A percentile compares a stretch with the other conserved stretches of the same genome.
Evolutionary conservation across 2,113 vertebrate species (phyloP).

Genomic region (Micromys minutus): DNA sequence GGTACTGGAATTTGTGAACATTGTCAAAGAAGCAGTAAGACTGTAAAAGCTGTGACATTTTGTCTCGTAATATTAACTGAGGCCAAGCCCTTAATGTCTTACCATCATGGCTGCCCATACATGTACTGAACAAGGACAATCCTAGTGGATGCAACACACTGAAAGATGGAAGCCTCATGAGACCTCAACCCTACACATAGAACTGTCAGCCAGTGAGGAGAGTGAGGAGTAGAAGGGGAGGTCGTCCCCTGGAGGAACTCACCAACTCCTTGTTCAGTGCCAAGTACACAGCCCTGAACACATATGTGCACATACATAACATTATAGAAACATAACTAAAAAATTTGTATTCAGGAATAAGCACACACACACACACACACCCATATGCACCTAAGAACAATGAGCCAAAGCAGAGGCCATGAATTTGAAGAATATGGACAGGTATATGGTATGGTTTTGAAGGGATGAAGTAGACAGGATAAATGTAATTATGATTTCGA

Average conservation of each 20-base stretch:
- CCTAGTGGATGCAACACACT: neutral
- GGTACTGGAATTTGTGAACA: neutral
- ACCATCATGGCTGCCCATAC: neutral
- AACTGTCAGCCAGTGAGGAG: no score
- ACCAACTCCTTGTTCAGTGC: neutral
- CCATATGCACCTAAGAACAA: neutral
- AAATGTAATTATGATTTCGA: neutral
- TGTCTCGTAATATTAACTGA: neutral
- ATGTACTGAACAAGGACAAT: neutral
- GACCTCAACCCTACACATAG: neutral
- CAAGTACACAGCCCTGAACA: neutral
- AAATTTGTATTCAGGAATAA: neutral
- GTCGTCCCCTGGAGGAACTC: neutral
- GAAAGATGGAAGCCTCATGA: neutral
- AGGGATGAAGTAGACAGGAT: neutral
- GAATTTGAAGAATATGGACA: neutral
- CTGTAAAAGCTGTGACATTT: neutral
- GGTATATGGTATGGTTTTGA: neutral
- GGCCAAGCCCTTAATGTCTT: neutral
- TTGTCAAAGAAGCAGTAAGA: neutral
- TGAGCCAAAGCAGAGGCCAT: neutral
- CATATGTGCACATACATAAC: neutral
- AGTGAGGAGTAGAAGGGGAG: neutral
- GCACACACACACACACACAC: neutral
- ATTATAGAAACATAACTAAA: no score